Conservation (phyloP, 2,888 invertebrate genomes). For the Elmis aenea region DNA sequence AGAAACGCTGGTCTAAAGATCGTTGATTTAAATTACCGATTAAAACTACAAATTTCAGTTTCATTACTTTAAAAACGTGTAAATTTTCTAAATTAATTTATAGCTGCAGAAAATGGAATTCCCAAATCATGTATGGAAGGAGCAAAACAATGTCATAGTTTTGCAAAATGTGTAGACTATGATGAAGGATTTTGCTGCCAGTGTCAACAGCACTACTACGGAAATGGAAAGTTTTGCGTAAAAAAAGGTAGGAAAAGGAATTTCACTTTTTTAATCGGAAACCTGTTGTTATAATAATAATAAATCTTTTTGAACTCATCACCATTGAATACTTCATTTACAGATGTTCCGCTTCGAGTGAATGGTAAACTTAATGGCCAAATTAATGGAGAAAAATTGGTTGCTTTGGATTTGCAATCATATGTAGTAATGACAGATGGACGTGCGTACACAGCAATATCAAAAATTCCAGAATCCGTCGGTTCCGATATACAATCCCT, state of each 20-base stretch:
- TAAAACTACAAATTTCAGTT: too few species aligned
- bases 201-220: slow-evolving; percentile 80
- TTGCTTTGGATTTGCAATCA: slow-evolving; percentile 79
- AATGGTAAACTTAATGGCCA: slow-evolving; percentile 83
- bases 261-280: too few species aligned
- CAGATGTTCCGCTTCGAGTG: slow-evolving; percentile 78
- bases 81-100: too few species aligned
- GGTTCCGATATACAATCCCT: slow-evolving; percentile 81
- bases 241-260: slow-evolving; percentile 66
- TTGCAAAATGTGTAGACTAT: slow-evolving; percentile 79
- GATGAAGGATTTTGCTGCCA: slow-evolving; percentile 83
- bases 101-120: slow-evolving; percentile 5
- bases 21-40: too few species aligned
- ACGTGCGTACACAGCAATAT: slow-evolving; percentile 85
- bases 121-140: slow-evolving; percentile 51
- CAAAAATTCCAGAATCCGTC: slow-evolving; percentile 67
- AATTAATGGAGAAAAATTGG: slow-evolving; percentile 70
- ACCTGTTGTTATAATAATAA: slow-evolving; percentile 13
- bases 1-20: too few species aligned
- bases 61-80: too few species aligned
- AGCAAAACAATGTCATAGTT: slow-evolving; percentile 70
- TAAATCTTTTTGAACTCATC: too few species aligned
- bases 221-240: slow-evolving; percentile 89
- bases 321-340: slow-evolving; percentile 26
- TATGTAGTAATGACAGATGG: slow-evolving; percentile 87